Base-by-base conservation (phyloP, 2,797 vertebrate genomes). In the Peromyscus eremicus region DNA sequence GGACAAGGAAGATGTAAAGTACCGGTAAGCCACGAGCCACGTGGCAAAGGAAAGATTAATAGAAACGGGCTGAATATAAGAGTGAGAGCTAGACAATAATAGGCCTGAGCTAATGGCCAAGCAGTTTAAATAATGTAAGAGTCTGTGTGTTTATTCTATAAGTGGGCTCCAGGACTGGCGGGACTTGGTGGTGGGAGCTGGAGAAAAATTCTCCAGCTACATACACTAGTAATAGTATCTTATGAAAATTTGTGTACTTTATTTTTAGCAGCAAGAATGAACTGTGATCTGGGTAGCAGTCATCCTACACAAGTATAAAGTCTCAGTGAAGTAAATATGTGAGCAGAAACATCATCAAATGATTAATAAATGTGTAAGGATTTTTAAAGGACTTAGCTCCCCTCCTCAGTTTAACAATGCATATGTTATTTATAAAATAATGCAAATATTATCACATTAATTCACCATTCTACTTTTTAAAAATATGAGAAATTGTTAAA, bases 401-500 rank as follows among this genome's bases (percentile, higher is more conserved):
- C 16, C 94, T 97, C 80, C 81, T 97, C 87, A 97, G 77, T 95
- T 98, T 97, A 98, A 81, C 81, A 97, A 93, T 93, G 46, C 40
- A 83, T 91, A 95, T 87, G 27, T 62, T 98, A 97, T 98, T 98
- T 98, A 97, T 95, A 98, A 94, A 82, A 96, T 97, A 97, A 98
- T 98, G 97, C 60, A 98, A 98, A 98, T 97, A 97, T 96, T 84
- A 76, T 60, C 60, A 83, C n/a, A 98, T 98, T 98, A 98, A 98
- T 98, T 98, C 73, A 88, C 52, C 52, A 96, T 29, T 80, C 23
- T 97, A 64, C 66, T 66, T 77, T 71, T 90, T 87, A 97, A 98
- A 98, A 98, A 92, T 96, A 91, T 80, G 40, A 94, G 25, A 98
- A 98, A 98, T 97, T 98, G 64, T 97, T 98, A 98, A 98, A 98